A percentile compares a stretch with the other conserved stretches of the same genome.
These are phyloP conservation scores for Bradypodion pumilum DNA, from an alignment of 2,797 vertebrate genomes.

Conservation along the genomic window DNA sequence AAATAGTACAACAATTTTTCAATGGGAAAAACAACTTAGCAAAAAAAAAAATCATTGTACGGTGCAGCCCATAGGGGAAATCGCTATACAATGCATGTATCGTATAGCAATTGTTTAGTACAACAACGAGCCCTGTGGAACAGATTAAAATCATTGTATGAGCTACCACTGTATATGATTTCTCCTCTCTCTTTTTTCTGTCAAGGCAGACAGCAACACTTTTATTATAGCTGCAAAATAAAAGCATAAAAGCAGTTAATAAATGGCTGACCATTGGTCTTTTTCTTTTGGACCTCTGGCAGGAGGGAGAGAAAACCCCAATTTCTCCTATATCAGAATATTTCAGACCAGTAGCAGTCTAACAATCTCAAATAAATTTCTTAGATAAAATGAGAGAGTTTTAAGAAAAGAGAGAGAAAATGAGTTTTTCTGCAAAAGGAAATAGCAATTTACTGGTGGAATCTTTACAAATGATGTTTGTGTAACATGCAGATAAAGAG, in stretches of 20 bases:
- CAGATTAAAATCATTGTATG: too few species aligned
- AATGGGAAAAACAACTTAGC: too few species aligned
- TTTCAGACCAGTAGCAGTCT: conserved; percentile 6
- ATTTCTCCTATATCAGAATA: background rate
- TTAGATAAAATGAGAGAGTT: conserved; percentile 9
- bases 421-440: conserved; percentile 3
- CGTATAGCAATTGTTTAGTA: too few species aligned
- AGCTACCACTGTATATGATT: too few species aligned
- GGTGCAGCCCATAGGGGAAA: too few species aligned
- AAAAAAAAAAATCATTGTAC: too few species aligned
- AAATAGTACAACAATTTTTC: too few species aligned
- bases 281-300: background rate
- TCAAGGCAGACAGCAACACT: background rate
- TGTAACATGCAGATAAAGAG: conserved; percentile 23
- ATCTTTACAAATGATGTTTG: conserved; percentile 3
- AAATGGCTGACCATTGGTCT: background rate
- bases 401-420: background rate
- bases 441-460: conserved; percentile 5
- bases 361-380: background rate
- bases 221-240: background rate
- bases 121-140: too few species aligned
- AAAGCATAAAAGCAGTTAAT: background rate
- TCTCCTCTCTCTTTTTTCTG: too few species aligned
- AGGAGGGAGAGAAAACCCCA: background rate
- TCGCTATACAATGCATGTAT: too few species aligned